phyloP scores from a whole-genome alignment of 2,113 vertebrate genomes.

The Centropus bengalensis region DNA sequence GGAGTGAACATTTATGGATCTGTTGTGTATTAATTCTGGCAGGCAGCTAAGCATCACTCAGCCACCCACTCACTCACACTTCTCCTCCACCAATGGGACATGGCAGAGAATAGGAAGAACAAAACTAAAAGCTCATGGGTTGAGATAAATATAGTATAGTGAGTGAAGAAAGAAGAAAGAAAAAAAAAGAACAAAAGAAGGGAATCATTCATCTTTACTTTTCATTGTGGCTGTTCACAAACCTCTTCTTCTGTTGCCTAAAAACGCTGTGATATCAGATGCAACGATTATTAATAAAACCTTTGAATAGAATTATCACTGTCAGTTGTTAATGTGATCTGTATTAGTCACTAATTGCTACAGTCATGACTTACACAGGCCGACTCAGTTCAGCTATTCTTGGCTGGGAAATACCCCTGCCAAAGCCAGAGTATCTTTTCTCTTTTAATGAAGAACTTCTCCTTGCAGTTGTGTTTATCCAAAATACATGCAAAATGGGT shows the following conservation, averaged over 20 bases:
- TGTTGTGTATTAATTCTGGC: background rate
- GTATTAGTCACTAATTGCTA: background rate
- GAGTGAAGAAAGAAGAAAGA: background rate
- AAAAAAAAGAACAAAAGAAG: background rate
- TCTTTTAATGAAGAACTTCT: background rate
- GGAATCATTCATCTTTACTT: background rate
- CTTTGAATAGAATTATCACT: background rate
- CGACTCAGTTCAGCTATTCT: background rate
- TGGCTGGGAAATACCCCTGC: background rate
- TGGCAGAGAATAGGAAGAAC: background rate
- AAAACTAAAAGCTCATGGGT: background rate
- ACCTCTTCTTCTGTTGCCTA: background rate
- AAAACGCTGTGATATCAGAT: background rate
- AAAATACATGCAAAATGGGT: background rate
- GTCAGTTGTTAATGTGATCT: background rate
- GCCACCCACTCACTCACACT: background rate
- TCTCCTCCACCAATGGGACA: background rate
- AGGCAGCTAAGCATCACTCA: background rate
- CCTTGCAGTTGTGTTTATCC: background rate
- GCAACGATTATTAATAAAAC: background rate
- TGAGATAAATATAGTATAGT: background rate
- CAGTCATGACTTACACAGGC: background rate
- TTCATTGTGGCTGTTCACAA: background rate
- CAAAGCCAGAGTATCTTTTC: background rate
- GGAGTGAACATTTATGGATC: background rate